Evolutionary conservation across 1,140 invertebrate genomes (phyloP).

Genomic region (Trachymyrmex septentrionalis): DNA sequence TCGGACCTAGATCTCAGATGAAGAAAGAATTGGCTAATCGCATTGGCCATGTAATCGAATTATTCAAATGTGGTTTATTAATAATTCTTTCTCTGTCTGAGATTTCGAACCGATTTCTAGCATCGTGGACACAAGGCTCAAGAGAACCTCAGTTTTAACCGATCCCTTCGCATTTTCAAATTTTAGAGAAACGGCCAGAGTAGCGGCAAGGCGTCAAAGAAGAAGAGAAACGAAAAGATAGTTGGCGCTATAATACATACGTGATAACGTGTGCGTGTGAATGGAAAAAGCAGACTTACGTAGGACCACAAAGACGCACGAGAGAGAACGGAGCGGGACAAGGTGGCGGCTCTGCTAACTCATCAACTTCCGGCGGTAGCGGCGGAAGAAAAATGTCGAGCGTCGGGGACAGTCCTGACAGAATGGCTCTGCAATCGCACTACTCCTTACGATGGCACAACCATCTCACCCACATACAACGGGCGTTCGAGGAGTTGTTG

Average conservation of each 20-base stretch:
- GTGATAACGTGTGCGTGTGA: conserved; percentile 68
- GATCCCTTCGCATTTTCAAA: background rate
- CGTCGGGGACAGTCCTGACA: conserved; percentile 82
- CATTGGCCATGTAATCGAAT: no score
- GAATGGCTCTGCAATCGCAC: conserved; percentile 90
- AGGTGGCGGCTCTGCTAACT: conserved; percentile 75
- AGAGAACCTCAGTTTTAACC: background rate
- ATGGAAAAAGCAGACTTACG: conserved; percentile 66
- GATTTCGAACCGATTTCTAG: no score
- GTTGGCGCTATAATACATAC: conserved; percentile 35
- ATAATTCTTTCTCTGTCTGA: no score
- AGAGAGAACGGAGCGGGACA: conserved; percentile 74
- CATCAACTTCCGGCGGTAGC: conserved; percentile 72
- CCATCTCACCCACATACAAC: conserved; percentile 94
- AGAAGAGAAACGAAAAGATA: background rate
- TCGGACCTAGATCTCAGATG: no score
- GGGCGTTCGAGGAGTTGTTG: conserved; percentile 94
- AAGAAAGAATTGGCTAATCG: no score
- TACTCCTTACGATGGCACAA: conserved; percentile 97
- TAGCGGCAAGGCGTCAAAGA: conserved; percentile 36
- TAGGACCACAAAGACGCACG: conserved; percentile 62
- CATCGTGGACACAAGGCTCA: no score
- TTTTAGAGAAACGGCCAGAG: conserved; percentile 64
- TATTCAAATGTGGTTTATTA: no score
- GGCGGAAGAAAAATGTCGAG: conserved; percentile 83